Evolutionary conservation across 2,113 vertebrate genomes (phyloP), one percentile per base, ranked within the genome.

Genomic region (Mesembrinibis cayennensis): DNA sequence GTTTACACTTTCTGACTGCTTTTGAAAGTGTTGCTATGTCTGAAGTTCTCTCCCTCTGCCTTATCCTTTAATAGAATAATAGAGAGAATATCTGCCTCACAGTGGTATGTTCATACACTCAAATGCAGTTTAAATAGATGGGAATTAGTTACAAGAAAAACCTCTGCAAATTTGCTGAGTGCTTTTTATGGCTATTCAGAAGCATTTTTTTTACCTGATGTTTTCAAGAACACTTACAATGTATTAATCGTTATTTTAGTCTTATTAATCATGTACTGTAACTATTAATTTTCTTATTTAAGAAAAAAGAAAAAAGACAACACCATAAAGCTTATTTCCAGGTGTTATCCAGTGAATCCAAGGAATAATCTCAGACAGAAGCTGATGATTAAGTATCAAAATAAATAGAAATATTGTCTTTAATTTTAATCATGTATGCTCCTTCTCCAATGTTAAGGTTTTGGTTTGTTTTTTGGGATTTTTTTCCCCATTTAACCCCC

Each of bases 381-480:
- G n/a, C 20, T 56, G 25, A 67, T 67, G 12, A 58, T 63, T 66
- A 89, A 40, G 2, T 49, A 80, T 49, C 2, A 89, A 71, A 91
- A 87, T 40, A 73, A 67, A 80, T 44, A 7, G 3, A 79, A 58
- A 83, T 66, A 62, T 27, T 59, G 0, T 6, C 29, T 65, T n/a
- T 36, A 45, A 55, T 69, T 81, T 90, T 63, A 42, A 12, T 45
- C 27, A 67, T 11, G 1, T 16, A 20, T 58, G 12, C 3, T 89
- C 9, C 15, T 65, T 71, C 34, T 81, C 23, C 21, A 44, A 10
- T n/a, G 53, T 79, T 4, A 70, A 47, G 5, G 9, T 80, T 79
- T 66, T 30, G 16, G 9, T 0, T 0, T 12, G 20, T 9, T 83
- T 53, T 38, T 38, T 38, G 38, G n/a, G n/a, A n/a, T n/a, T n/a